Percentiles rank a stretch among this genome's conserved stretches.
Conservation (phyloP, 2,113 vertebrate genomes). For the Oncorhynchus keta region DNA sequence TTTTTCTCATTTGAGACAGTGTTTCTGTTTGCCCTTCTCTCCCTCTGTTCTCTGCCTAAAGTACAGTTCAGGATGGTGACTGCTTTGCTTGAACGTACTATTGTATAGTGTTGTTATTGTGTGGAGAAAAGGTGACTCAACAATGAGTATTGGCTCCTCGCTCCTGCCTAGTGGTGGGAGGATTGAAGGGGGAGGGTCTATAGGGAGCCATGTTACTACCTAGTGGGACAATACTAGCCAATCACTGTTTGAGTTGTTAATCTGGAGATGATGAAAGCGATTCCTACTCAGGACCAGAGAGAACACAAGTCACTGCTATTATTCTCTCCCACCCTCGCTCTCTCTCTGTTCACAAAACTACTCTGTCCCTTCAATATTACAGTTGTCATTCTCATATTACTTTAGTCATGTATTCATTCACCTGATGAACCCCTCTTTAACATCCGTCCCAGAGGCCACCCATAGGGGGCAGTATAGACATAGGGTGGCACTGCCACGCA, state of each 20-base stretch:
- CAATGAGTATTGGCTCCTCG: conserved; percentile 63
- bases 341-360: conserved; percentile 35
- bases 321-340: conserved; percentile 14
- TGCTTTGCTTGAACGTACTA: conserved; percentile 68
- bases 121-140: conserved; percentile 62
- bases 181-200: conserved; percentile 39
- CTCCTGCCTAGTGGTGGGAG: conserved; percentile 5
- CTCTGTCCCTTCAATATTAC: conserved; percentile 18
- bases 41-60: conserved; percentile 60
- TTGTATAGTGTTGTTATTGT: conserved; percentile 61
- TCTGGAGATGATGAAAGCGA: conserved; percentile 58
- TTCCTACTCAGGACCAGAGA: conserved; percentile 71
- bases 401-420: conserved; percentile 37
- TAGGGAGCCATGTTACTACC: conserved; percentile 55
- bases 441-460: conserved; percentile 37
- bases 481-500: conserved; percentile 6
- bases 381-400: conserved; percentile 30
- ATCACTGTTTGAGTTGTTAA: conserved; percentile 67
- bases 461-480: conserved; percentile 52
- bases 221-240: conserved; percentile 57
- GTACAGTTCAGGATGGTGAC: conserved; percentile 70
- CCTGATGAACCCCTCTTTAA: conserved; percentile 19
- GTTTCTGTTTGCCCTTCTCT: conserved; percentile 48
- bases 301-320: conserved; percentile 66
- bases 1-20: conserved; percentile 45